Base-by-base conservation (phyloP, 2,113 vertebrate species). In the Odobenus rosmarus region DNA sequence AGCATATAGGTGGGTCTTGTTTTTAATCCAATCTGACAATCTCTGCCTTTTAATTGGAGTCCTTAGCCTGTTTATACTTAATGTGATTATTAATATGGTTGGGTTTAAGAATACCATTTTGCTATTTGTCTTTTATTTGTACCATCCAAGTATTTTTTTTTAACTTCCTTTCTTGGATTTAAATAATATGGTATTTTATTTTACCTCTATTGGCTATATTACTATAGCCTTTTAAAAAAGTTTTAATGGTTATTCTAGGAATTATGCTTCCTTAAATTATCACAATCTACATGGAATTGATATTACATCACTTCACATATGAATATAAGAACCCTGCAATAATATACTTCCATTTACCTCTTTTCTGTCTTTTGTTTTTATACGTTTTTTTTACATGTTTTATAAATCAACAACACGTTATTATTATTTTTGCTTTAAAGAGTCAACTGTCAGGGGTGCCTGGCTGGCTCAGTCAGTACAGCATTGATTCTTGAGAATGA, bases 61-160 rank as follows among this genome's bases (percentile, higher is more conserved):
- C 82, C 23, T 67, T 89, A 74, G 1, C 11, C 10, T 61, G 28
- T 59, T 89, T n/a, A 69, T 69, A 61, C 13, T 39, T 83, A 86
- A 59, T 49, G 0, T 59, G 49, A 85, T 88, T 96, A 67, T 77
- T 79, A 16, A 92, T 72, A 84, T 39, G 49, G 31, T 64, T 96
- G 87, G 16, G 26, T 55, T 94, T 88, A 67, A 89, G 46, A 53
- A 67, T 71, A 94, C 0, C 2, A 81, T 88, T 92, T 87, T 85
- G 36, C 33, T 77, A 51, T 90, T 92, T 88, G 82, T 74, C 69
- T 90, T 49, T 59, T 77, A 91, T 91, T 83, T 83, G 33, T 72
- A 53, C 31, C 26, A 91, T 28, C 5, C 39, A 15, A 24, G 2
- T 72, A 49, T 28, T 11, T 72, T 74, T 84, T 57, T 24, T 33